phyloP scores from a whole-genome alignment of 2,113 vertebrate species.

The Pollachius pollachius region DNA sequence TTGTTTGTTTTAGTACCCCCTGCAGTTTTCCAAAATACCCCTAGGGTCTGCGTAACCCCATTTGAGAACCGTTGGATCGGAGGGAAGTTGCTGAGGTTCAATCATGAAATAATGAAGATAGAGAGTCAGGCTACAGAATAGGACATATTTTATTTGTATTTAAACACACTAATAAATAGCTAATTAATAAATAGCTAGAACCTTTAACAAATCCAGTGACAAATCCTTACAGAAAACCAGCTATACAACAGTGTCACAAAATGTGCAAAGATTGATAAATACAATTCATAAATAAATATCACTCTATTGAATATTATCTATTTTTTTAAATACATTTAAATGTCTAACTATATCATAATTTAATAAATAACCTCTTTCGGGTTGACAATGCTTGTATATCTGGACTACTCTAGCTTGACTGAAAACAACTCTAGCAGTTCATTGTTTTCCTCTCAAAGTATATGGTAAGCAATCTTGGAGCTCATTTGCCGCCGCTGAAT shows the following conservation, averaged over 20 bases:
- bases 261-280: background rate
- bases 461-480: background rate
- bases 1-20: no score
- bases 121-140: no score
- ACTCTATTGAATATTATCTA: background rate
- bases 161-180: no score
- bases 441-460: background rate
- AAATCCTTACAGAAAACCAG: background rate
- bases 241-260: no score
- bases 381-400: no score
- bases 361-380: no score
- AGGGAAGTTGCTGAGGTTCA: no score
- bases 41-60: no score
- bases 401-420: background rate
- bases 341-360: background rate
- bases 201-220: background rate
- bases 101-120: no score
- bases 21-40: no score
- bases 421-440: background rate
- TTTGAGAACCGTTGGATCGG: no score
- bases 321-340: background rate
- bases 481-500: background rate
- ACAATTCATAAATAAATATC: slow-evolving; percentile 25
- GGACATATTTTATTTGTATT: no score
- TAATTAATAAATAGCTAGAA: slow-evolving; percentile 25